Conservation (phyloP, 2,797 vertebrate genomes). For the Hozukius guyotensis region DNA sequence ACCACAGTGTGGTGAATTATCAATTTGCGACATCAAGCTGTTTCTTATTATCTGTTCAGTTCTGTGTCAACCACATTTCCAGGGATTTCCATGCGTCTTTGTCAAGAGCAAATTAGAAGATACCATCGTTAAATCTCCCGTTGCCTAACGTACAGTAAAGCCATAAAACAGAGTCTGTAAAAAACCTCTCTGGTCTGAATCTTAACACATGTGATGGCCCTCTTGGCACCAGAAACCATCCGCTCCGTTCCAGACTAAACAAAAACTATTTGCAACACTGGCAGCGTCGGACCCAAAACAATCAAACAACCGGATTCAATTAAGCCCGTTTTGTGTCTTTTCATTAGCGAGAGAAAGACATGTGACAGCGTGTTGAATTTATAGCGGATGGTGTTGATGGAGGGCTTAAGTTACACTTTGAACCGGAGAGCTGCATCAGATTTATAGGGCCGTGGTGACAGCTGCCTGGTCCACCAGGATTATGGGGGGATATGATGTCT, state of each 20-base stretch:
- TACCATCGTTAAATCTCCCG: slow-evolving; percentile 44
- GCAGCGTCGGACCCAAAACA: slow-evolving; percentile 68
- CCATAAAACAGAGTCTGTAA: slow-evolving; percentile 49
- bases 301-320: slow-evolving; percentile 71
- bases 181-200: slow-evolving; percentile 19
- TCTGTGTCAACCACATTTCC: slow-evolving; percentile 37
- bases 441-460: slow-evolving; percentile 72
- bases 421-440: slow-evolving; percentile 60
- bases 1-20: slow-evolving; percentile 1
- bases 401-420: slow-evolving; percentile 65
- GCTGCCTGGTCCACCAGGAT: slow-evolving; percentile 66
- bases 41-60: slow-evolving; percentile 51
- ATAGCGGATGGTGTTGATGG: slow-evolving; percentile 63
- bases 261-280: slow-evolving; percentile 62
- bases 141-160: slow-evolving; percentile 30
- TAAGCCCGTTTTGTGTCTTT: slow-evolving; percentile 56
- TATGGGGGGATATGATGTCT: slow-evolving; percentile 63
- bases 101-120: slow-evolving; percentile 46
- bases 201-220: slow-evolving; percentile 42
- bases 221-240: slow-evolving; percentile 44
- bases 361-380: slow-evolving; percentile 73
- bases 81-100: slow-evolving; percentile 41
- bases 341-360: slow-evolving; percentile 60
- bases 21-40: slow-evolving; percentile 37
- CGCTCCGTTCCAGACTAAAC: slow-evolving; percentile 68